A percentile compares a stretch with the other conserved stretches of the same genome.
These are phyloP conservation scores for Parasteatoda lunata DNA, from an alignment of 2,888 invertebrate species.

Conservation along the genomic window DNA sequence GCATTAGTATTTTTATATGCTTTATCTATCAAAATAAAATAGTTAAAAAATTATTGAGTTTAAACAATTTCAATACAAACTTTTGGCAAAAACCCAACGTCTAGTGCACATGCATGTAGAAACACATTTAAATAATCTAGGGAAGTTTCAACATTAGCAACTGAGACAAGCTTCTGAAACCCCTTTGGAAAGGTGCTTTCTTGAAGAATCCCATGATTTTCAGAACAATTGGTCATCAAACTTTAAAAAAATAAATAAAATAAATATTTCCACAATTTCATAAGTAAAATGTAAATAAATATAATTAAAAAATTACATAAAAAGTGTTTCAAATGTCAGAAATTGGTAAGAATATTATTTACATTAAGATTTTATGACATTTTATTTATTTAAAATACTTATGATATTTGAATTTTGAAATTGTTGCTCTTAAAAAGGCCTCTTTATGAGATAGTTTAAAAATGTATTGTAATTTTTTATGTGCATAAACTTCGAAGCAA, in stretches of 20 bases:
- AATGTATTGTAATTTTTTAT: too few relatives aligned
- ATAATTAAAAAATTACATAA: too few relatives aligned
- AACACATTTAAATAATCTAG: conserved; percentile 18
- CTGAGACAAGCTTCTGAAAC: conserved; percentile 5
- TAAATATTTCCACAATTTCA: not conserved
- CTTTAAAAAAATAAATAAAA: not conserved
- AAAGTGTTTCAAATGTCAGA: too few relatives aligned
- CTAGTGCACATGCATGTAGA: conserved; percentile 24
- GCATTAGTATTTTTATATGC: too few relatives aligned
- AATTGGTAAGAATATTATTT: too few relatives aligned
- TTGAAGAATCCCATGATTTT: conserved; percentile 13
- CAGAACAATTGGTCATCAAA: conserved; percentile 13
- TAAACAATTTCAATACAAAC: conserved; percentile 9
- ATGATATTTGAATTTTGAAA: too few relatives aligned
- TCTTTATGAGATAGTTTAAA: too few relatives aligned
- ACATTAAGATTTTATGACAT: too few relatives aligned
- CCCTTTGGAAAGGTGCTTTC: conserved; percentile 15
- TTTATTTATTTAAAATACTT: too few relatives aligned
- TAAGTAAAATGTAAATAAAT: not conserved
- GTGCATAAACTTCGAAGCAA: too few relatives aligned
- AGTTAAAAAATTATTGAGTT: not conserved
- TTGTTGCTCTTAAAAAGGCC: too few relatives aligned
- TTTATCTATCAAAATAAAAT: too few relatives aligned
- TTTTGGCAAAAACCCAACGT: conserved; percentile 29
- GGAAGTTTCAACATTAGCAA: conserved; percentile 15